Evolutionary conservation across 2,797 vertebrate genomes (phyloP), one percentile per base, ranked within the genome.

Genomic region (Xerus rutilus): DNA sequence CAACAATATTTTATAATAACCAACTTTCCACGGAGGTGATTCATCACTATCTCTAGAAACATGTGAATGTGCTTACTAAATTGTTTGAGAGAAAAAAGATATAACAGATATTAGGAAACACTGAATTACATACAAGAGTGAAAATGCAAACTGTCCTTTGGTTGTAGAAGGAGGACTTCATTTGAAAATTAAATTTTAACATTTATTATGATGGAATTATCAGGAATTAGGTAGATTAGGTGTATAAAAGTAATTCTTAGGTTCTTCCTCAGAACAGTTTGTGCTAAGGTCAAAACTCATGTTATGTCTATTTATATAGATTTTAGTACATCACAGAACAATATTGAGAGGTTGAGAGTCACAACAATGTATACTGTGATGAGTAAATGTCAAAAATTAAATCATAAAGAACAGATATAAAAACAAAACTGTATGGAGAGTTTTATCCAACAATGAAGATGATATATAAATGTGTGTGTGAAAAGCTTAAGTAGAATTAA

Each of bases 141-240:
- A 72, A 72, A 30, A 49, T 45, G 13, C 54, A 95, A 69, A 79
- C 9, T 49, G 70, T 86, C 3, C 12, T 67, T 94, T 59, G 64
- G 7, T 64, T 45, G 12, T 70, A 64, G 4, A 25, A 59, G 64
- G 65, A 59, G 64, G 65, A 83, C 30, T 54, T 94, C 52, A 65
- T 59, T 70, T 73, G 28, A 49, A 92, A 79, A 54, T 43, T 49
- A 17, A 79, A 78, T 43, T 76, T 64, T 76, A 92, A 96, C 43
- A 64, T 32, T 11, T 28, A 43, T 30, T 76, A 18, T 86, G 59
- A 43, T 30, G 65, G 3, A 89, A 84, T 93, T 84, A 67, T 57
- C 39, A 95, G 35, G 6, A 74, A 83, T 72, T 89, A 77, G 28
- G 28, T 0, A 83, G 11, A 47, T 49, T 59, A 20, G 28, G 21